These are phyloP conservation scores for Falco concolor DNA, from an alignment of 2,797 vertebrate genomes.

Conservation along the genomic window DNA sequence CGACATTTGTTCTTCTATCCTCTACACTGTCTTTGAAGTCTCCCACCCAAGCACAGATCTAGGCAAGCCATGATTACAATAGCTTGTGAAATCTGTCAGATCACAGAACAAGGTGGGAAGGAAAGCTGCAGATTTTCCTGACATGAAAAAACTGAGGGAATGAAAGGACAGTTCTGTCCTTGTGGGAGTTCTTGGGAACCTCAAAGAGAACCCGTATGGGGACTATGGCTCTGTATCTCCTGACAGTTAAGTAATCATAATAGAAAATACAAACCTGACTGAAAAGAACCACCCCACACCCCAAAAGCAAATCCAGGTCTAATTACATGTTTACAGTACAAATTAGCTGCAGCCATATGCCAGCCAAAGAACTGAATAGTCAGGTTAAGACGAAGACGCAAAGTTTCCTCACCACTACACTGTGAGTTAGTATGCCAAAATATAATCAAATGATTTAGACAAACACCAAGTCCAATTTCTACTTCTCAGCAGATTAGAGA, in stretches of 20 bases:
- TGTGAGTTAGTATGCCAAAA: background rate
- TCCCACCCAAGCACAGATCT: background rate
- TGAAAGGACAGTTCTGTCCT: background rate
- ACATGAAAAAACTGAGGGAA: background rate
- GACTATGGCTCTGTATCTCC: background rate
- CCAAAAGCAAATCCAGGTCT: background rate
- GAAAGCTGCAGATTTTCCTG: background rate
- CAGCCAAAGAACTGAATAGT: background rate
- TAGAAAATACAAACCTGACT: background rate
- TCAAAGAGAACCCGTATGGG: background rate
- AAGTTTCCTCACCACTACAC: background rate
- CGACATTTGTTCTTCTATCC: background rate
- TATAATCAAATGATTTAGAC: constrained; percentile 26
- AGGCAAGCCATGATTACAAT: background rate
- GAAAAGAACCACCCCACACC: background rate
- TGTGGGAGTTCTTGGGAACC: too few species aligned
- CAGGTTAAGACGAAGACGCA: background rate
- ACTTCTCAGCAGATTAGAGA: background rate
- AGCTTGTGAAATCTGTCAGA: constrained; percentile 3
- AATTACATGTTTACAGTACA: background rate
- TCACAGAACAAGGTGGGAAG: background rate
- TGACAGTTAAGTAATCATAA: background rate
- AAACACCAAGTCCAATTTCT: background rate
- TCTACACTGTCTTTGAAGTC: background rate
- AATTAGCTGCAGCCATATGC: background rate